phyloP scores from a whole-genome alignment of 2,113 vertebrate genomes.

The Lasiurus cinereus region DNA sequence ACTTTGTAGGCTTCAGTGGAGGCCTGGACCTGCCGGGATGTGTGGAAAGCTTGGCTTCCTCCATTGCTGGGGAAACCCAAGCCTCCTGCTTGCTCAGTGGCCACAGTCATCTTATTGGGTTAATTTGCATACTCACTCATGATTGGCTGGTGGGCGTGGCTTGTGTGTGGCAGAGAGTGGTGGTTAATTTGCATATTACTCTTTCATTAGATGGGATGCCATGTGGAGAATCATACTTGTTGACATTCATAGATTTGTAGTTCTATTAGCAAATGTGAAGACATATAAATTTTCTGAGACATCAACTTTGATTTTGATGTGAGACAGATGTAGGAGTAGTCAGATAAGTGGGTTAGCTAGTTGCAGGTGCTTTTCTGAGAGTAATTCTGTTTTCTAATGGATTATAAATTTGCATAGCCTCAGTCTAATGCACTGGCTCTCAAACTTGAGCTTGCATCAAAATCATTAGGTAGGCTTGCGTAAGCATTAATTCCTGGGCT shows the following conservation, averaged over 20 bases:
- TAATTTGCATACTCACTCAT: too few species aligned
- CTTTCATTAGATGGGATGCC: too few species aligned
- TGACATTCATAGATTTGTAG: background rate
- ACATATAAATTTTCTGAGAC: background rate
- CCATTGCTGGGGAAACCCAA: too few species aligned
- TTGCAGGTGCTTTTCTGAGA: background rate
- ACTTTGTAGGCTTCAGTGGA: too few species aligned
- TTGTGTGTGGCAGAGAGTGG: too few species aligned
- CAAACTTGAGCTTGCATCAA: background rate
- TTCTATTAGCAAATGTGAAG: background rate
- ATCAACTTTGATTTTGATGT: background rate
- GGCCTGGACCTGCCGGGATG: too few species aligned
- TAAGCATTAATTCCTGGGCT: background rate
- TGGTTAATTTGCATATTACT: too few species aligned
- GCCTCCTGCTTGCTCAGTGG: too few species aligned
- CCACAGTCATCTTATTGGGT: too few species aligned
- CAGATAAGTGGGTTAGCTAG: background rate
- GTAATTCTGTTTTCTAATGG: background rate
- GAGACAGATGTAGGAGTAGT: background rate
- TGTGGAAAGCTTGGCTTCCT: too few species aligned
- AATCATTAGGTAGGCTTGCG: background rate
- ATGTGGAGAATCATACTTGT: background rate
- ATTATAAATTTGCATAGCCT: background rate
- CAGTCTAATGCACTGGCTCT: background rate
- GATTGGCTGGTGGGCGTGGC: too few species aligned